Evolutionary conservation across 2,113 vertebrate genomes (phyloP), one percentile per base, ranked within the genome.

Genomic region (Leucosticte australis): DNA sequence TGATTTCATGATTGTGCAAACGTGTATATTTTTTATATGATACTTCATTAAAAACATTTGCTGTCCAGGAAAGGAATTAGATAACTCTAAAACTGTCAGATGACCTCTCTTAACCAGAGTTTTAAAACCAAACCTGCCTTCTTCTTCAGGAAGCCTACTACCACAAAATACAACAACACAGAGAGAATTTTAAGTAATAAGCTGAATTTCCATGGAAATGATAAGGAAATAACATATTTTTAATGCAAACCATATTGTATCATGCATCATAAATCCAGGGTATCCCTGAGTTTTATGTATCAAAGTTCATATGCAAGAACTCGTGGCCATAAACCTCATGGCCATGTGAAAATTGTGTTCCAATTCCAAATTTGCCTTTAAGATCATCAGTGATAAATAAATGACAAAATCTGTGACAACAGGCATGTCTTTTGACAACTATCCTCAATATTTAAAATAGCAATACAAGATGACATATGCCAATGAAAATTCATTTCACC

Each of bases 391-490:
- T 21, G 31, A 60, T 59, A 89, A 90, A 80, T 47, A 90, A 83
- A 81, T 47, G 52, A 67, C 42, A 92, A 84, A 91, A 81, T 59
- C 44, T 22, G 22, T 86, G 53, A 81, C 68, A 93, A 46, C 22
- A 63, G 20, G 13, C 14, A 78, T 52, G 52, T 5, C 15, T 75
- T 94, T 89, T 94, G 76, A 93, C 12, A 18, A 78, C 81, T 87
- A 81, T 49, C 57, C 22, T 81, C 53, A 82, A 78, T 91, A 94
- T 91, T 96, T 71, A 94, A 94, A 92, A 78, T 21, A 86, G 14
- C 7, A 6, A 22, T 67, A 78, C 50, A 75, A 88, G 52, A 62
- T 42, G 55, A 92, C 44, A 69, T 65, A 76, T 63, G 74, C 18
- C 67, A 65, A 90, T 88, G 65, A 4, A 27, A 15, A 85, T 76